Evolutionary conservation across 2,797 vertebrate genomes (phyloP).

Genomic region (Pogonophryne albipinna): DNA sequence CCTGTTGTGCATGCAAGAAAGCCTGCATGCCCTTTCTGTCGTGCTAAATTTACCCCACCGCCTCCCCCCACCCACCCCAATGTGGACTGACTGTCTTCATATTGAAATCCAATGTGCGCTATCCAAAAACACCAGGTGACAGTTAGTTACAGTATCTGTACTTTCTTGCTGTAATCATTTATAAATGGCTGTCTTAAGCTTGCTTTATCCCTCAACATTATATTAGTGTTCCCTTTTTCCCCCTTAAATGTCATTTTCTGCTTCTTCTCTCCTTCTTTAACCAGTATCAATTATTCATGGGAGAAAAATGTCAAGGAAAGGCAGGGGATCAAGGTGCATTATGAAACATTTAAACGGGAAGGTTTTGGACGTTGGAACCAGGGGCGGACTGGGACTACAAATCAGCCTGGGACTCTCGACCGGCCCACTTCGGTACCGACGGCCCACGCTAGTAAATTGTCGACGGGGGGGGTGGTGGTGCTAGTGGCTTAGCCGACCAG

Average conservation of each 20-base stretch:
- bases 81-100: background rate
- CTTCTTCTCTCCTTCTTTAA: background rate
- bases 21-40: conserved; percentile 15
- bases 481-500: too few relatives aligned
- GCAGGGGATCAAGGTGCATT: conserved; percentile 19
- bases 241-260: background rate
- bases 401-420: too few relatives aligned
- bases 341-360: conserved; percentile 47
- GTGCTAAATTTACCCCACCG: conserved; percentile 31
- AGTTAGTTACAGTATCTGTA: background rate
- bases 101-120: background rate
- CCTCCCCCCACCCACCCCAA: background rate
- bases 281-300: conserved; percentile 53
- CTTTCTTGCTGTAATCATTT: conserved; percentile 1
- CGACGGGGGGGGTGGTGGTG: too few relatives aligned
- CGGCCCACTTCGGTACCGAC: too few relatives aligned
- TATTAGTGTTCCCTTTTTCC: background rate
- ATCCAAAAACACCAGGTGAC: background rate
- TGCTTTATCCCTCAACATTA: background rate
- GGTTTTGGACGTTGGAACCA: conserved; percentile 12
- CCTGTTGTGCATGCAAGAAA: conserved; percentile 1
- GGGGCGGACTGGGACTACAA: too few relatives aligned
- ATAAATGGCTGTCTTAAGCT: background rate
- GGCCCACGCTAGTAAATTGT: too few relatives aligned
- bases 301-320: conserved; percentile 45